Conservation (phyloP, 2,888 invertebrate genomes). For the Hemistola chrysoprasaria region DNA sequence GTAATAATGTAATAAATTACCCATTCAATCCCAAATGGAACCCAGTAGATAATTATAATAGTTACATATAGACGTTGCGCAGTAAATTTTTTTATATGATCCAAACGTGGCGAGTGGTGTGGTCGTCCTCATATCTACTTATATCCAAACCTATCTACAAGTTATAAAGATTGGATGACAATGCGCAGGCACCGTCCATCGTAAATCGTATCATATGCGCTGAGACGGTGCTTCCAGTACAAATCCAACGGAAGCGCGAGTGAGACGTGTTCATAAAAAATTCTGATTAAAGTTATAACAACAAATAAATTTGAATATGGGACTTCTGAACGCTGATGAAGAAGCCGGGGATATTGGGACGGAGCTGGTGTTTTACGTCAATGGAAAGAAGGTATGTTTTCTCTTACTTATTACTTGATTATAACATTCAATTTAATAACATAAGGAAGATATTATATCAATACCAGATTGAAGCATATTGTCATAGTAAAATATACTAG, state of each 20-base stretch:
- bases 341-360: slow-evolving; percentile 49
- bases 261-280: slow-evolving; percentile 32
- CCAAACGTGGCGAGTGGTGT: too few relatives aligned
- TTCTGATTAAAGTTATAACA: slow-evolving; percentile 17
- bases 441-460: too few relatives aligned
- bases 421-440: too few relatives aligned
- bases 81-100: too few relatives aligned
- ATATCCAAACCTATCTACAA: too few relatives aligned
- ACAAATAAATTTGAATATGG: slow-evolving; percentile 57
- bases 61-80: too few relatives aligned
- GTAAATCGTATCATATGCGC: background rate
- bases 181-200: slow-evolving; percentile 5
- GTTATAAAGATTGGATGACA: background rate
- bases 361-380: slow-evolving; percentile 73
- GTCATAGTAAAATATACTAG: too few relatives aligned
- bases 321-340: slow-evolving; percentile 59
- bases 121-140: too few relatives aligned
- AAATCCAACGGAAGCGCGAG: slow-evolving; percentile 20
- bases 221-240: slow-evolving; percentile 29
- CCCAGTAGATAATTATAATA: too few relatives aligned
- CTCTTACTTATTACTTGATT: background rate
- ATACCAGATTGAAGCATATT: too few relatives aligned
- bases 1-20: too few relatives aligned
- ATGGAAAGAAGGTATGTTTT: slow-evolving; percentile 69
- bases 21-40: too few relatives aligned